Conservation (phyloP, 2,113 vertebrate genomes). For the Ceratotherium simum region DNA sequence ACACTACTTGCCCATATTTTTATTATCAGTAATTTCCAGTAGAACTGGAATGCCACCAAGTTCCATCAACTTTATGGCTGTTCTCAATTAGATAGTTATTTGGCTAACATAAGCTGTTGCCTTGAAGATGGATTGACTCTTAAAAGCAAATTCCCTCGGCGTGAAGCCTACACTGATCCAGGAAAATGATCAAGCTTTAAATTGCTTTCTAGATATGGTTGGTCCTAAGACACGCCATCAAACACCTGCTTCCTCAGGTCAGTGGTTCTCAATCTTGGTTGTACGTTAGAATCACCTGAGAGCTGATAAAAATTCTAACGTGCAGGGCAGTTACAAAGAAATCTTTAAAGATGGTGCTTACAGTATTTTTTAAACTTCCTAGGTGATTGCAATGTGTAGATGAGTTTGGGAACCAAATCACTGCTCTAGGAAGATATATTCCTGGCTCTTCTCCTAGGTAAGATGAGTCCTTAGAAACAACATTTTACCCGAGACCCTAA, state of each 20-base stretch:
- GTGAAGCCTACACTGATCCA: background rate
- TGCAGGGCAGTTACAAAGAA: background rate
- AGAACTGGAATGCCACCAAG: background rate
- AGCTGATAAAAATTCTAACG: background rate
- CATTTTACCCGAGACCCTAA: background rate
- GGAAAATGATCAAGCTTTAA: background rate
- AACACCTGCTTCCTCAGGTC: background rate
- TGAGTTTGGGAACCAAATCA: background rate
- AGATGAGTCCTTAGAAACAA: background rate
- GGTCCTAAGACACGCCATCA: background rate
- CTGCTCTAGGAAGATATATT: background rate
- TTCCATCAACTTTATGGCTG: background rate
- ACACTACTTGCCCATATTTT: background rate
- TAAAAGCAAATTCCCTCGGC: background rate
- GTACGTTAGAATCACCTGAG: background rate
- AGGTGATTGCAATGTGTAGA: background rate
- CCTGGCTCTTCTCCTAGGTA: background rate
- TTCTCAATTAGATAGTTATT: background rate
- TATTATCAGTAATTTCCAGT: background rate
- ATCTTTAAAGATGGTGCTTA: background rate
- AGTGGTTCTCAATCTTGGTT: background rate
- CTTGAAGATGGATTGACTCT: background rate
- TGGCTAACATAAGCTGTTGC: background rate
- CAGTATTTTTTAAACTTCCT: background rate
- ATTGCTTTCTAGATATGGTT: background rate